Evolutionary conservation across 2,888 invertebrate genomes (phyloP).

Genomic region (Caenorhabditis uteleia): DNA sequence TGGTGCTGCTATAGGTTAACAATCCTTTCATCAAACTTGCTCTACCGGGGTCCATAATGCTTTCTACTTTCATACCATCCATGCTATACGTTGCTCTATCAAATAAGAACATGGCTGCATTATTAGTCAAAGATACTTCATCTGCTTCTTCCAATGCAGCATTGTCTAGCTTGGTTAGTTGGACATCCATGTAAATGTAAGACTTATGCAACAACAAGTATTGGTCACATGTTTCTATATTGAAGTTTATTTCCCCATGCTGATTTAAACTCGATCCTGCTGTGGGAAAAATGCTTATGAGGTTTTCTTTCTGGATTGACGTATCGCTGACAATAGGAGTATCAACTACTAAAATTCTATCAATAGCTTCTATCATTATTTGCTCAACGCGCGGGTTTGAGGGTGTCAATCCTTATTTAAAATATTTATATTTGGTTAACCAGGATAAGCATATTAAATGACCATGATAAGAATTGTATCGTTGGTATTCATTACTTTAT

Average conservation of each 20-base stretch:
- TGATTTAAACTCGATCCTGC: constrained; percentile 17
- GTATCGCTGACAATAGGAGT: constrained; percentile 11
- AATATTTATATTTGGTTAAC: too few relatives aligned
- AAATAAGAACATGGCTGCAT: constrained; percentile 50
- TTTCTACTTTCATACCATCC: constrained; percentile 36
- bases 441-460: too few relatives aligned
- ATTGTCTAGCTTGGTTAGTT: constrained; percentile 37
- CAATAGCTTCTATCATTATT: constrained; percentile 13
- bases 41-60: constrained; percentile 48
- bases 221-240: constrained; percentile 38
- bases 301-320: constrained; percentile 18
- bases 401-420: too few relatives aligned
- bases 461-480: too few relatives aligned
- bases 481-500: too few relatives aligned
- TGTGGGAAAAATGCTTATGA: constrained; percentile 18
- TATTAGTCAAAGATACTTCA: constrained; percentile 43
- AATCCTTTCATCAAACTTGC: constrained; percentile 51
- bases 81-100: constrained; percentile 47
- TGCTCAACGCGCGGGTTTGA: too few relatives aligned
- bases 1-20: constrained; percentile 36
- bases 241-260: constrained; percentile 27
- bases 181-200: constrained; percentile 37
- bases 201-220: constrained; percentile 14
- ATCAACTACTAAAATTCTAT: constrained; percentile 23
- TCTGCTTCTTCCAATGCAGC: constrained; percentile 19